Percentiles rank a stretch among this genome's conserved stretches.
phyloP scores from a whole-genome alignment of 2,797 vertebrate species.

The Lithobates sylvaticus region DNA sequence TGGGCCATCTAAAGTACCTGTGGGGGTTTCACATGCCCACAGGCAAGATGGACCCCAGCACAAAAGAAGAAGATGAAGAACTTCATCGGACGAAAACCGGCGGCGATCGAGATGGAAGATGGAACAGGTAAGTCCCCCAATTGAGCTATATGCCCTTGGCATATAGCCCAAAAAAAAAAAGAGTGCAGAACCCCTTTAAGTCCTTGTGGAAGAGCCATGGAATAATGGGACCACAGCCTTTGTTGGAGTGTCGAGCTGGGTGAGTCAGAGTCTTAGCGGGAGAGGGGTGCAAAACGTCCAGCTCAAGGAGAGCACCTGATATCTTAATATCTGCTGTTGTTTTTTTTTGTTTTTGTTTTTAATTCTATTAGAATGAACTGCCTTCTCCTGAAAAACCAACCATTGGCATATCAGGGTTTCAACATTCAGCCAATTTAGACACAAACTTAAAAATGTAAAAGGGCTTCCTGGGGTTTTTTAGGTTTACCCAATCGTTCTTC shows the following conservation, averaged over 20 bases:
- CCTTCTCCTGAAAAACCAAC: background rate
- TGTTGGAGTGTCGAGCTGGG: background rate
- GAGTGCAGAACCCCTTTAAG: too few species aligned
- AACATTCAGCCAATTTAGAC: background rate
- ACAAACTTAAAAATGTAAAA: slow-evolving; percentile 25
- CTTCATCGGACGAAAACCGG: too few species aligned
- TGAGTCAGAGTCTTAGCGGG: too few species aligned
- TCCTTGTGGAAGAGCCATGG: slow-evolving; percentile 17
- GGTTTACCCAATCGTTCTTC: slow-evolving; percentile 20
- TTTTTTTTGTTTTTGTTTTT: background rate
- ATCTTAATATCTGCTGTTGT: background rate
- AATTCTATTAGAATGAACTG: background rate
- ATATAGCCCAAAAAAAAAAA: too few species aligned
- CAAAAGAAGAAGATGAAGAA: too few species aligned
- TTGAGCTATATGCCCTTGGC: too few species aligned
- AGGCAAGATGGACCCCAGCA: too few species aligned
- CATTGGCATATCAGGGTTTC: background rate
- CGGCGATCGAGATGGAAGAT: too few species aligned
- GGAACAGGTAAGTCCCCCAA: too few species aligned
- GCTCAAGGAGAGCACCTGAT: background rate
- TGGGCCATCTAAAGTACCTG: too few species aligned
- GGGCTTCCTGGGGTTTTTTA: slow-evolving; percentile 47
- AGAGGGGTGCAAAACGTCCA: background rate
- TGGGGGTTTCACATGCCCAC: too few species aligned
- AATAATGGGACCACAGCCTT: slow-evolving; percentile 34